Evolutionary conservation across 2,113 vertebrate species (phyloP), one percentile per base, ranked within the genome.

Genomic region (Oryzias melastigma): DNA sequence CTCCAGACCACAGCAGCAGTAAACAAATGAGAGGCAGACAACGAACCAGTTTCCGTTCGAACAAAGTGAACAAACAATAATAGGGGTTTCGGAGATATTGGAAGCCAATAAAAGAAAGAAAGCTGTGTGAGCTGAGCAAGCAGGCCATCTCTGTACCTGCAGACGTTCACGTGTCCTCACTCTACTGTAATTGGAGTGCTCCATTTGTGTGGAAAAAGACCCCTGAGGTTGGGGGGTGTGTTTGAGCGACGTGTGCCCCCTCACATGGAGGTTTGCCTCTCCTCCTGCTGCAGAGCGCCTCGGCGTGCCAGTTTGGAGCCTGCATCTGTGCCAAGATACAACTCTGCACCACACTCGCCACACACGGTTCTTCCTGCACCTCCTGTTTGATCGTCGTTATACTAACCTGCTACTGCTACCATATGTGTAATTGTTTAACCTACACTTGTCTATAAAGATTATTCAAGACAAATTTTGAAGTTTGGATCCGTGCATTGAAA

Each of bases 281-380:
- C 58, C 45, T 55, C 41, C 1, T 14, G 50, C 59, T 75, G 58
- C 74, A 43, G 41, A 16, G 52, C 69, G 57, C 68, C 65, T 66
- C n/a, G 0, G 16, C 52, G 55, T 52, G 51, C 74, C 16, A 22
- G 56, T 49, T 64, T 68, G 52, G 42, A 71, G 46, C 44, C 25
- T 45, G 44, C 40, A 50, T 27, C 17, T 0, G 35, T 72, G 83
- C 81, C 85, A 84, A 81, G 71, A 71, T 85, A 71, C 68, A 2
- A 74, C 66, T 70, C 75, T 71, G 51, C 69, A 74, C 53, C 66
- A 73, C 65, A 57, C 58, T 77, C 73, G 63, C 79, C 74, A 80
- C 84, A 82, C 71, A 75, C 63, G 62, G 52, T 78, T 73, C 72
- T 25, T 75, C 64, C 75, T 53, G 68, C 55, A 68, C 75, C 65